Evolutionary conservation across 2,113 vertebrate species (phyloP), one percentile per base, ranked within the genome.

Genomic region (Diadophis punctatus): DNA sequence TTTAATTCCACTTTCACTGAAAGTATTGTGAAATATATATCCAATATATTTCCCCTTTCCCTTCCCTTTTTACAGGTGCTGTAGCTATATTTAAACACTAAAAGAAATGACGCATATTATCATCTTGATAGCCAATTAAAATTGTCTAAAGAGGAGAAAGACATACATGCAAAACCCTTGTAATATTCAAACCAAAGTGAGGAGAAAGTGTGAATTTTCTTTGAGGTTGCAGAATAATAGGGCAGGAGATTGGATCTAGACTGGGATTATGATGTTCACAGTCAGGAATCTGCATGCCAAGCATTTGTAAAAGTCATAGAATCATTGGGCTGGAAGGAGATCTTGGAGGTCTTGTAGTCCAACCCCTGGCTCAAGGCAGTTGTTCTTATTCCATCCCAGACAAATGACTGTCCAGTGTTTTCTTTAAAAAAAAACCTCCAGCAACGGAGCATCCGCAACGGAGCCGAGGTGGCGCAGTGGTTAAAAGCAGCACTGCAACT

Each of bases 101-200:
- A 94, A 30, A 84, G n/a, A 22, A 92, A 88, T 25, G 43, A 52
- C 27, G 43, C 46, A 86, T 22, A 60, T 94, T 93, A 86, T 60
- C 0, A 0, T 23, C 34, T 92, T 63, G 27, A 93, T 56, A 91
- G 0, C 0, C 30, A 10, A 11, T 87, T 90, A 84, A 68, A 68
- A 68, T 68, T 34, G 25, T 68, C 30, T 68, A 68, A 68, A 68
- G 63, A 34, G 30, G 23, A 46, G 53, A 86, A 86, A 91, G 23
- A 46, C 3, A 25, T 11, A 46, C 16, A 34, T 9, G 22, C 8
- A 85, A 56, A 7, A 11, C 6, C 14, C 11, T 4, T 34, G 39
- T 12, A n/a, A 39, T 52, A 63, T 60, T 63, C 68, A 85, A 25
- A 16, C 39, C 2, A 8, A 48, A 84, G 51, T 27, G 52, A 85